Evolutionary conservation across 2,113 vertebrate genomes (phyloP), one percentile per base, ranked within the genome.

Genomic region (Labeo catla): DNA sequence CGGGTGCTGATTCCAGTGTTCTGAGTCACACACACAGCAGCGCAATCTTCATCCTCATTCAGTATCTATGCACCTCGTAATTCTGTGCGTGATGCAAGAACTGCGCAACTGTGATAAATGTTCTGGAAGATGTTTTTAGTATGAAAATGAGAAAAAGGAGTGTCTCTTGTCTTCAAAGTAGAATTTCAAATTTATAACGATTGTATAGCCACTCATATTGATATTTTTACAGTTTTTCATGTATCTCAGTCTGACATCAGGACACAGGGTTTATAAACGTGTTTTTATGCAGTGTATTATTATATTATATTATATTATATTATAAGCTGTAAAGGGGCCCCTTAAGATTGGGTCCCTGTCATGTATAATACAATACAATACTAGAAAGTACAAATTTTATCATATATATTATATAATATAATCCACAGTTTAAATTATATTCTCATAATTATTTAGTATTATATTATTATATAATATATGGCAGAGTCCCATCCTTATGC

Each of bases 31-130:
- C 65, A 34, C n/a, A 34, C 80, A 72, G 36, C 16, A 21, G 36
- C n/a, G 10, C 77, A n/a, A 6, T 59, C 80, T 36, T 57, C 34
- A 73, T 70, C 50, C 34, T 57, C 15, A 23, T 73, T 84, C 34
- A 73, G 11, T 16, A 6, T 83, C 39, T 73, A 21, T n/a, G 61
- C 80, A n/a, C 28, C 47, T 70, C 21, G 15, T 21, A 72, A 49
- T 50, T 8, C 61, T 50, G 15, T 5, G 45, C 6, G 21, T 84
- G 82, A 84, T 84, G 82, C 82, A 84, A 84, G n/a, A 59, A 15
- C 66, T 4, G 34, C 23, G 82, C 36, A 73, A 84, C 66, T 50
- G 8, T 52, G 16, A 70, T 70, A 70, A 73, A 73, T 23, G 34
- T 16, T 72, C 82, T 73, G 49, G 21, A 54, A 23, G 23, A 36